Evolutionary conservation across 2,888 invertebrate species (phyloP), one percentile per base, ranked within the genome.

Genomic region (Thereva nobilitata): DNA sequence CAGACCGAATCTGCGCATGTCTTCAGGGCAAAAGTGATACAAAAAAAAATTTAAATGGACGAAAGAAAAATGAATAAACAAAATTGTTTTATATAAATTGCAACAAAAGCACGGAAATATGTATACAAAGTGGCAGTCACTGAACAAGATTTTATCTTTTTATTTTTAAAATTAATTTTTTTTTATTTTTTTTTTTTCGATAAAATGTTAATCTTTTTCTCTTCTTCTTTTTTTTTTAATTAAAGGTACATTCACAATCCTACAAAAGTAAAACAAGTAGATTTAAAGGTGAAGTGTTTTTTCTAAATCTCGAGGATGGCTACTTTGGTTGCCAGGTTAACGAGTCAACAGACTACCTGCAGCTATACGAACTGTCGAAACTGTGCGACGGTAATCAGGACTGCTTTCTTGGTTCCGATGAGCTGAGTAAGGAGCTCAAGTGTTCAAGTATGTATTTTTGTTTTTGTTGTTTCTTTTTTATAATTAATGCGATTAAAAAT

Each of bases 321-420:
- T 95, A 94, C 84, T 96, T 96, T 84, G 95, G 95, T 79, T 96
- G 95, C 85, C 95, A 96, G 87, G 93, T 95, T 77, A 96, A 96
- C 86, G 93, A 93, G 86, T 95, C 95, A 77, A 92, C 92, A 79
- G 94, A 95, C 84, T 91, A 95, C 81, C 86, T 96, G 82, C 95
- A 96, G 86, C 86, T 96, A 81, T 93, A 93, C 86, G 93, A 95
- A 86, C 85, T 96, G 82, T 95, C 95, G 74, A 93, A 92, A 86
- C 86, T 96, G 79, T 96, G 95, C 85, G 95, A 96, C 84, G 92
- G 92, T 76, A 86, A 87, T 76, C 88, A 90, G 76, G 92, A 96
- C 82, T 96, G 95, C 83, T 96, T 88, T 83, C 87, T 90, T 82
- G 94, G 93, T 79, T 93, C 94, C 78, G 95, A 96, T 82, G 95